Base-by-base conservation (phyloP, 2,888 invertebrate species). In the Netelia fuscicornis region DNA sequence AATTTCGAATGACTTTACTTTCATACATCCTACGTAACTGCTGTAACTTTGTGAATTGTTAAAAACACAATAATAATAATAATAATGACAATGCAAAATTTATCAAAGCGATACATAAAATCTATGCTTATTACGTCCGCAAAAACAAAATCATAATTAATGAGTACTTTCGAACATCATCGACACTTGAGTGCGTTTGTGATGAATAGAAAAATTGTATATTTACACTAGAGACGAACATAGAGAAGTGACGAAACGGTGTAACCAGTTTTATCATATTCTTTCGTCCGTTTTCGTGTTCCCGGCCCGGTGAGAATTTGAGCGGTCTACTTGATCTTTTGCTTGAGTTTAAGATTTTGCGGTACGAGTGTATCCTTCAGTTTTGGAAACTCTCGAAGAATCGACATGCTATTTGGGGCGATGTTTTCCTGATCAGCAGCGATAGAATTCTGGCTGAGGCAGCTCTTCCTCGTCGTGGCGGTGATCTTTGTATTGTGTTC, bases 381-480 rank as follows among this genome's bases (percentile, higher is more conserved):
- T 80, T 74, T 80, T 25, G 80, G 81, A 52, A 48, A 70, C 71
- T 74, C 23, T 17, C 11, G 67, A 54, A 72, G 65, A 9, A 37
- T 56, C 13, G 25, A 10, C 30, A 20, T 13, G 11, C 52, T 20
- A 64, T 67, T 81, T 0, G 88, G 87, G 17, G 79, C 83, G 9
- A 62, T 70, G 62, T 83, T 86, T 62, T 86, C 86, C 23, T 82
- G 74, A 75, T 86, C 80, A 9, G 77, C 80, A 37, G 13, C 58
- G n/a, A 75, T 42, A 25, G 74, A 70, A 10, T 64, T 68, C 9
- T 78, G 75, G 52, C 78, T 82, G 8, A 79, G 65, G 1, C 74
- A 70, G 2, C 44, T 62, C 23, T 42, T 48, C 44, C 60, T 79
- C 9, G 74, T 56, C 1, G 64, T 30, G 2, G 44, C 9, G 10